These are phyloP conservation scores for Trichopria drosophilae DNA, from an alignment of 2,888 invertebrate genomes.

Conservation along the genomic window DNA sequence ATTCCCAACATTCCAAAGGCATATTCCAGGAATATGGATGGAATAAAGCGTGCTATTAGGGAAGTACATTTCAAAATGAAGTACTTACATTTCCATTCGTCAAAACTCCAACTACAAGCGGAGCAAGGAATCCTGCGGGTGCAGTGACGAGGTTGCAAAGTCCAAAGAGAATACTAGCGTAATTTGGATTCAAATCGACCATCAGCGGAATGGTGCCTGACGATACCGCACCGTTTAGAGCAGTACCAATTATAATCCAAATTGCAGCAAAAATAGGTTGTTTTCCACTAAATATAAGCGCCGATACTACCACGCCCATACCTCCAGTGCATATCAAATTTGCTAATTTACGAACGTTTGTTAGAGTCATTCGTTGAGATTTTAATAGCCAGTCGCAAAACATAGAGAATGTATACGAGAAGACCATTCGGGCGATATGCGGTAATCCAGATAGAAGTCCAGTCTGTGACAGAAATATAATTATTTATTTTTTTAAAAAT, in stretches of 20 bases:
- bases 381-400: conserved; percentile 65
- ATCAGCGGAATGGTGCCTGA: conserved; percentile 69
- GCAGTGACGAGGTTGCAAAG: conserved; percentile 65
- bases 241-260: conserved; percentile 66
- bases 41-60: too few species aligned
- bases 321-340: conserved; percentile 64
- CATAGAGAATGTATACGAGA: conserved; percentile 64
- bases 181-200: conserved; percentile 71
- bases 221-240: conserved; percentile 69
- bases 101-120: conserved; percentile 65
- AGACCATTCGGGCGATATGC: conserved; percentile 65
- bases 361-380: conserved; percentile 63
- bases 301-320: conserved; percentile 67
- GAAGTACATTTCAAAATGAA: too few species aligned
- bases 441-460: conserved; percentile 69
- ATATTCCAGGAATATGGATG: too few species aligned
- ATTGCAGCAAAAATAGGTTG: conserved; percentile 64
- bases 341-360: conserved; percentile 68
- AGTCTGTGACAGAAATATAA: conserved; percentile 56
- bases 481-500: not conserved
- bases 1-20: too few species aligned
- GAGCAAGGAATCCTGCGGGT: conserved; percentile 66
- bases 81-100: conserved; percentile 67
- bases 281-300: conserved; percentile 67
- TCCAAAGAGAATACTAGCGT: conserved; percentile 65